phyloP scores from a whole-genome alignment of 1,140 invertebrate genomes.

The Carcinoscorpius rotundicauda region DNA sequence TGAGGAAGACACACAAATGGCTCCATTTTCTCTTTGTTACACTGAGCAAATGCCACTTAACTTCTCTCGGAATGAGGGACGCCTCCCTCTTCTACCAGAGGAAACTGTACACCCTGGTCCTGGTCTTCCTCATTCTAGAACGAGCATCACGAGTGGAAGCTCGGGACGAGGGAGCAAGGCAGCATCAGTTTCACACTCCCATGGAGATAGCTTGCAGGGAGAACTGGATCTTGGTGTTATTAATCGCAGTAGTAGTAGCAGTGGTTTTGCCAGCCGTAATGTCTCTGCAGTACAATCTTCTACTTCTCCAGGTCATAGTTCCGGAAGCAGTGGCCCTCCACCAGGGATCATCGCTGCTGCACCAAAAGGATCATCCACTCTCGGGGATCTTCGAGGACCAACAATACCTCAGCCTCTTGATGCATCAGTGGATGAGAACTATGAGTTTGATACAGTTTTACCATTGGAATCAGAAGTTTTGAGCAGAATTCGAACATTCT shows the following conservation, averaged over 20 bases:
- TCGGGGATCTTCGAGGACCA: not conserved
- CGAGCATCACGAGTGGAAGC: slow-evolving; percentile 23
- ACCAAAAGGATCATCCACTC: slow-evolving; percentile 6
- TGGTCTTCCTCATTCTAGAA: slow-evolving; percentile 14
- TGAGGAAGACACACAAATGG: not conserved
- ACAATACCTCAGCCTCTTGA: slow-evolving; percentile 41
- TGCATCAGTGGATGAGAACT: slow-evolving; percentile 84
- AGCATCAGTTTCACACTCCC: slow-evolving; percentile 20
- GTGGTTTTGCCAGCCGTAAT: slow-evolving; percentile 23
- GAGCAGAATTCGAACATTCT: slow-evolving; percentile 23
- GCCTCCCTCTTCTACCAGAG: not conserved
- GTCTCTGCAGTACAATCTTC: slow-evolving; percentile 21
- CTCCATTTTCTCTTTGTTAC: not conserved
- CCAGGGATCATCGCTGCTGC: slow-evolving; percentile 15
- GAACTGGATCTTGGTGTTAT: slow-evolving; percentile 18
- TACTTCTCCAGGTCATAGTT: slow-evolving; percentile 44
- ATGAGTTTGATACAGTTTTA: slow-evolving; percentile 66
- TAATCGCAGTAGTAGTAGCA: slow-evolving; percentile 23
- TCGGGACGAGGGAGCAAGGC: slow-evolving; percentile 22
- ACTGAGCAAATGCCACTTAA: not conserved
- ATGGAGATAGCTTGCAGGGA: slow-evolving; percentile 20
- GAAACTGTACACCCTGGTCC: not conserved
- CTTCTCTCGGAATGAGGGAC: slow-evolving; percentile 27
- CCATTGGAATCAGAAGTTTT: slow-evolving; percentile 30
- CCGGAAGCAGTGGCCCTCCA: slow-evolving; percentile 21